Conservation (phyloP, 2,888 invertebrate species). For the Chironomus tentans region DNA sequence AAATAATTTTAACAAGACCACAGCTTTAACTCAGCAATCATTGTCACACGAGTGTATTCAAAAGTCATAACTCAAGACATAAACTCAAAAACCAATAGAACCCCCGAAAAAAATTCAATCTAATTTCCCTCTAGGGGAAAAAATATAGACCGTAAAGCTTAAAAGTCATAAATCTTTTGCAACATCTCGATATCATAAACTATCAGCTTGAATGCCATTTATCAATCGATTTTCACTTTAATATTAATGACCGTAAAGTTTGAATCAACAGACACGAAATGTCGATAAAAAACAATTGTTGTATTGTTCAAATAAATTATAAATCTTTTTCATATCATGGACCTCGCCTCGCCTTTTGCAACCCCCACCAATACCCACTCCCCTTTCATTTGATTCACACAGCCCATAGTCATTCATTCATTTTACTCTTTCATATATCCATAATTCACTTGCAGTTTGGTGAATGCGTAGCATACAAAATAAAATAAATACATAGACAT, state of each 20-base stretch:
- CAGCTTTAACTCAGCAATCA: no score
- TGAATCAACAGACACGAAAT: conserved; percentile 21
- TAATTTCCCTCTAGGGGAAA: no score
- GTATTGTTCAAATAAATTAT: conserved; percentile 22
- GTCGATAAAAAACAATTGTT: not conserved
- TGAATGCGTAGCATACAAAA: not conserved
- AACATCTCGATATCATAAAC: conserved; percentile 14
- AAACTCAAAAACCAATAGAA: no score
- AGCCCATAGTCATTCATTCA: not conserved
- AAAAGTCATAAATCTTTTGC: not conserved
- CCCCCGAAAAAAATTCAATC: no score
- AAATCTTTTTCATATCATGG: conserved; percentile 25
- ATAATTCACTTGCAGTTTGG: conserved; percentile 21
- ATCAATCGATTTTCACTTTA: conserved; percentile 23
- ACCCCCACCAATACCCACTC: not conserved
- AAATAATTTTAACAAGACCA: no score
- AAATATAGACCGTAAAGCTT: no score
- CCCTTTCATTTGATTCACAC: not conserved
- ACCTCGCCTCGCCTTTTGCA: not conserved
- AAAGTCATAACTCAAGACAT: no score
- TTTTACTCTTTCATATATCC: not conserved
- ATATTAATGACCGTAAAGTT: conserved; percentile 22
- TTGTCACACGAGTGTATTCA: no score
- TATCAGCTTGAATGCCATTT: conserved; percentile 9
- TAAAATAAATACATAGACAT: no score